Base-by-base conservation (phyloP, 2,113 vertebrate species). In the Vireo altiloquus region DNA sequence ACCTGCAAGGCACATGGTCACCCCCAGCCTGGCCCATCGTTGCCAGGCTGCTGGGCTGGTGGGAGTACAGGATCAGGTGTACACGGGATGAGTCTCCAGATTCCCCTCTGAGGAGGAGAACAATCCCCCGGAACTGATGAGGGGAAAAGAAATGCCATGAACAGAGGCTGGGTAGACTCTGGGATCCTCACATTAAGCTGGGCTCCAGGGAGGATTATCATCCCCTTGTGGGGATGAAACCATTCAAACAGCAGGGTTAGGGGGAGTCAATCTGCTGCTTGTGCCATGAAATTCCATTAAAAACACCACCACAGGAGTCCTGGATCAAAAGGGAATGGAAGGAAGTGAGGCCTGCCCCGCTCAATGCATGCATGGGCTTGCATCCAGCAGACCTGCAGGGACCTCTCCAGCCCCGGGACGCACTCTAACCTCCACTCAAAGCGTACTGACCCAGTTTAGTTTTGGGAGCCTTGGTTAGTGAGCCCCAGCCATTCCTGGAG, bases 241-340 rank as follows among this genome's bases (percentile, higher is more conserved):
- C 4, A 15, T 80, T 61, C 50, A 77, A 54, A 82, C 72, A 40
- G 2, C 2, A 10, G 89, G 74, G 42, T 86, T 46, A 47, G 56
- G 15, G 39, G 44, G 64, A 81, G 79, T 63, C 47, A 95, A 60
- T 57, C 40, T n/a, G 33, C 64, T 6, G 16, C 46, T 84, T 4
- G 1, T 8, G 30, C 4, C 5, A 50, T 3, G 21, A 93, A 94
- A 97, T 95, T 92, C 86, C 86, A 88, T 93, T 93, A 96, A 93
- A 94, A 80, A 52, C 53, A 82, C 72, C 3, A 0, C 63, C 30
- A 33, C 0, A 49, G 6, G 40, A 63, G 6, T 27, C 35, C 65
- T 1, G 9, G 37, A 47, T 13, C 4, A 5, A 15, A 25, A 63
- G 5, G 19, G 39, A 21, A 50, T 24, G 33, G 15, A 57, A 23